These are phyloP conservation scores for Anadara kagoshimensis DNA, from an alignment of 1,140 invertebrate genomes.

Conservation along the genomic window DNA sequence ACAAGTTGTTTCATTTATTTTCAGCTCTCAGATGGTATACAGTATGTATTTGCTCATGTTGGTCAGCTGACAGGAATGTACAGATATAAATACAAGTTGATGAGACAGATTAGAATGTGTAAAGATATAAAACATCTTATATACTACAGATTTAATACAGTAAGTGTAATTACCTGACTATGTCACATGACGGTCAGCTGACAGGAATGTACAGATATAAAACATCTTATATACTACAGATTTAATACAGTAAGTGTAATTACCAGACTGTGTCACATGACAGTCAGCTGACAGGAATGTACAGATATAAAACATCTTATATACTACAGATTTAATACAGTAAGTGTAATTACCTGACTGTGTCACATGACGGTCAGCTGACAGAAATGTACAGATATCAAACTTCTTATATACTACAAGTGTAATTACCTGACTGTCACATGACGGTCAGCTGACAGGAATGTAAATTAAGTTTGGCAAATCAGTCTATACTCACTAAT, in stretches of 20 bases:
- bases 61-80: conserved; percentile 99
- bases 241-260: conserved; percentile 92
- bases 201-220: conserved; percentile 99
- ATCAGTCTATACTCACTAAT: no score
- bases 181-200: conserved; percentile 95
- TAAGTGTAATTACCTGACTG: conserved; percentile 68
- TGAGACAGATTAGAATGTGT: conserved; percentile 99
- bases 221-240: conserved; percentile 99
- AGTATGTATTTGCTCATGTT: conserved; percentile 99
- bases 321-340: conserved; percentile 99
- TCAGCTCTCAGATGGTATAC: conserved; percentile 97
- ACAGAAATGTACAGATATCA: conserved; percentile 83
- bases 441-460: no score
- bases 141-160: conserved; percentile 99
- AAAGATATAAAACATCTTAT: conserved; percentile 99
- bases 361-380: background rate
- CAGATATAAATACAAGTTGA: conserved; percentile 99
- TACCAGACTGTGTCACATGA: conserved; percentile 81
- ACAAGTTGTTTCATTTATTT: conserved; percentile 26
- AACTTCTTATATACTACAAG: conserved; percentile 98
- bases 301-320: conserved; percentile 99
- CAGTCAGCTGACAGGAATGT: conserved; percentile 99
- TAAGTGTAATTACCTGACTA: conserved; percentile 69
- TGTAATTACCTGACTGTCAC: conserved; percentile 14
- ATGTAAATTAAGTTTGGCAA: no score